Base-by-base conservation (phyloP, 1,140 invertebrate species). In the Melitaea cinxia region DNA sequence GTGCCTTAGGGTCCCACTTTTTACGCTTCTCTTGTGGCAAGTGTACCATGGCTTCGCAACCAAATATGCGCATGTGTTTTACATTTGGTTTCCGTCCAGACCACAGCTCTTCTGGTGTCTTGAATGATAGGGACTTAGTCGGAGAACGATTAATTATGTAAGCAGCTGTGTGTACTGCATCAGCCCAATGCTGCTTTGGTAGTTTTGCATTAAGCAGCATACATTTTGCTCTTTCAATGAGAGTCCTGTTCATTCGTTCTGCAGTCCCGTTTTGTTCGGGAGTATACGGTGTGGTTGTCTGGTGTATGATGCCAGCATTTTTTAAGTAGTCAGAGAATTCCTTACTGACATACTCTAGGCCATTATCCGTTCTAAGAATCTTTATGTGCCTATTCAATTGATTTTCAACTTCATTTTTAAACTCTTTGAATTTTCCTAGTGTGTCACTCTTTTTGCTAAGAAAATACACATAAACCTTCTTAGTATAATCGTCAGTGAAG, bases 1-100 rank as follows among this genome's bases (percentile, higher is more conserved):
- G 24, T 2, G 75, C 70, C 52, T 72, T 77, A 1, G 12, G 4
- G 30, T 77, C 75, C 58, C 65, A 69, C 62, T 77, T 74, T 54
- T 49, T 33, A 1, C 73, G 45, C 45, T 59, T 62, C 59, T 75
- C 64, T 68, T 76, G 73, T 6, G 60, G 61, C 14, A 73, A 26
- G 39, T 73, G 68, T 9, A 61, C 42, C 71, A 70, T 73, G 3
- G 56, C 69, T 33, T 45, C 33, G 49, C 54, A 68, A 2, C 72
- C 72, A 72, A 77, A 77, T 5, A 77, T 65, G 49, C 52, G 62
- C 23, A 73, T 47, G 23, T 73, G 30, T 35, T 35, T 4, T 35
- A 35, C 4, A 35, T 35, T 35, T 7, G 30, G 30, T 12, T 35
- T 35, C 10, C 4, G 1, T 2, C 30, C 30, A 7, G 30, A 7